Conservation (phyloP, 2,888 invertebrate genomes). For the Eupelmus urozonus region DNA sequence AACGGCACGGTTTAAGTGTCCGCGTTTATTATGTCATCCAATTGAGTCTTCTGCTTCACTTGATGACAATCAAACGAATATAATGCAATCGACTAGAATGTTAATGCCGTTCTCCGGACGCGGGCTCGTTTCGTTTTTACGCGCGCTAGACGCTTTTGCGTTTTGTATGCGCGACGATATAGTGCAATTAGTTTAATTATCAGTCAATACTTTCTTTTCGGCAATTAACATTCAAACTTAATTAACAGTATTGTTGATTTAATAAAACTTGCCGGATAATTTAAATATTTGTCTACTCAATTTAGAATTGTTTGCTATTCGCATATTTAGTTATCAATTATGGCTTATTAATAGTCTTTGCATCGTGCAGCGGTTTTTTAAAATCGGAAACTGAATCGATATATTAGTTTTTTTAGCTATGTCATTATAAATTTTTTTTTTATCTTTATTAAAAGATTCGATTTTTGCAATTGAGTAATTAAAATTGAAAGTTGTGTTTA, state of each 20-base stretch:
- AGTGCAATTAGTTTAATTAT: background rate
- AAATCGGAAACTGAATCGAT: no score
- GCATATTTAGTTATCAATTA: background rate
- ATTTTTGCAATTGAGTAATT: background rate
- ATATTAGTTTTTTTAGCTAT: no score
- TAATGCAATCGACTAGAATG: slow-evolving; percentile 49
- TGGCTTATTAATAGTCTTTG: background rate
- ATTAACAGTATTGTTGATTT: no score
- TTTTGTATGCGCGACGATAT: background rate
- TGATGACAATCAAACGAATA: slow-evolving; percentile 53
- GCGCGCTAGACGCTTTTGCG: slow-evolving; percentile 8
- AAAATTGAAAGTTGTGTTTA: background rate
- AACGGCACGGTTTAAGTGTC: slow-evolving; percentile 37
- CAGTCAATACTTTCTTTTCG: no score
- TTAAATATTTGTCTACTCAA: no score
- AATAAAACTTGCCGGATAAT: no score
- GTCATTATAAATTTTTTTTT: no score
- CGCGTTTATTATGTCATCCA: slow-evolving; percentile 56
- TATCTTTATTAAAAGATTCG: no score
- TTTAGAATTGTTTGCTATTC: background rate
- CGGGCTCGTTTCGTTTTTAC: no score
- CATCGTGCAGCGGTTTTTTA: background rate
- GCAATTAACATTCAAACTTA: no score
- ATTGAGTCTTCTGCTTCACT: slow-evolving; percentile 49
- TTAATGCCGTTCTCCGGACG: slow-evolving; percentile 51